These are phyloP conservation scores for Mionectes olivaceus DNA, from an alignment of 2,797 vertebrate genomes.

Conservation along the genomic window DNA sequence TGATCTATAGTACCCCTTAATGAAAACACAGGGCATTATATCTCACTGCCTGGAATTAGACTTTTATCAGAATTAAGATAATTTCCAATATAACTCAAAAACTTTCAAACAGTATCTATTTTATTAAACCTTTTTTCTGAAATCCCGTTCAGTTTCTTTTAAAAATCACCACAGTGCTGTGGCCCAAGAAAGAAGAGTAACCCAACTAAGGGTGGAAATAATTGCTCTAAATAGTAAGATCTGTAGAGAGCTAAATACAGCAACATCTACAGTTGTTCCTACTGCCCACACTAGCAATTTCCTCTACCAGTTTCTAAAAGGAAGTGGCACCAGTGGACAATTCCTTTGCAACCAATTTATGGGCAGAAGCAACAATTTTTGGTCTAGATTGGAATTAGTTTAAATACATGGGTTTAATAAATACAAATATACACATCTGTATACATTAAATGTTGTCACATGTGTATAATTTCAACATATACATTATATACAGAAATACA, in stretches of 20 bases:
- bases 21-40: slow-evolving; percentile 37
- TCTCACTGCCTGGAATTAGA: slow-evolving; percentile 25
- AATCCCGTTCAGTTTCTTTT: slow-evolving; percentile 48
- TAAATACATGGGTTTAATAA: slow-evolving; percentile 76
- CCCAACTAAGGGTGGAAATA: slow-evolving; percentile 36
- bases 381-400: slow-evolving; percentile 66
- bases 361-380: slow-evolving; percentile 67
- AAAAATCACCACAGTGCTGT: slow-evolving; percentile 67
- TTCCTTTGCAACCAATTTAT: slow-evolving; percentile 57
- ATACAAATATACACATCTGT: slow-evolving; percentile 78
- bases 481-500: slow-evolving; percentile 77
- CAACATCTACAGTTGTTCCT: slow-evolving; percentile 65
- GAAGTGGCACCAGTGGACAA: slow-evolving; percentile 13
- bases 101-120: slow-evolving; percentile 34
- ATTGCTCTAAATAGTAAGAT: slow-evolving; percentile 28
- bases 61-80: slow-evolving; percentile 31
- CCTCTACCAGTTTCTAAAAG: not conserved
- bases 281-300: slow-evolving; percentile 50
- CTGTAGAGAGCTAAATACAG: slow-evolving; percentile 2
- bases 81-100: slow-evolving; percentile 40
- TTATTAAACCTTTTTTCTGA: slow-evolving; percentile 43
- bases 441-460: slow-evolving; percentile 74
- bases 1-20: slow-evolving; percentile 43
- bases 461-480: slow-evolving; percentile 75
- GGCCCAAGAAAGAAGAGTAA: slow-evolving; percentile 4